Evolutionary conservation across 2,888 invertebrate species (phyloP).

Genomic region (Microplitis deprimator): DNA sequence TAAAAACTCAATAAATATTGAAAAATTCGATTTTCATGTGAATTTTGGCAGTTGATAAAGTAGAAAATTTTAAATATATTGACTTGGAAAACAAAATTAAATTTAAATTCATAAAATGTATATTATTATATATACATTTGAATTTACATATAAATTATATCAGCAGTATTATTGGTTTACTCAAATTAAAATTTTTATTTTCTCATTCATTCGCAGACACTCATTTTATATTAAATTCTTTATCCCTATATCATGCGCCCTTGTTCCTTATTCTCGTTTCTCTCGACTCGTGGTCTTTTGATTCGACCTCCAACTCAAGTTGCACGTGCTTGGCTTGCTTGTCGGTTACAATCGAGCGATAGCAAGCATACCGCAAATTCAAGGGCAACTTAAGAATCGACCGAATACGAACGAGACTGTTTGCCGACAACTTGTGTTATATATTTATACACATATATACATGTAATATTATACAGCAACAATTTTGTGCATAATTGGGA

Average conservation of each 20-base stretch:
- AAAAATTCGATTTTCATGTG: too few species aligned
- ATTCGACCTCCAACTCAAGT: slow-evolving; percentile 14
- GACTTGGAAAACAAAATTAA: too few species aligned
- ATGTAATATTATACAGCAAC: neutral
- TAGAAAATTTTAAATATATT: too few species aligned
- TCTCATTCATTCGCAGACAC: neutral
- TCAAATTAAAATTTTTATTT: neutral
- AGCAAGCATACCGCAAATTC: slow-evolving; percentile 21
- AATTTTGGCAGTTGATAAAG: too few species aligned
- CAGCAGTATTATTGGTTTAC: neutral
- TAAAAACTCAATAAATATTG: too few species aligned
- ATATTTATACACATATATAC: slow-evolving; percentile 11
- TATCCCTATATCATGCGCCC: slow-evolving; percentile 1
- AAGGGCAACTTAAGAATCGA: slow-evolving; percentile 33
- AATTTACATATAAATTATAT: too few species aligned
- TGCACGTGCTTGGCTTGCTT: slow-evolving; percentile 8
- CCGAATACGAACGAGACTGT: slow-evolving; percentile 26
- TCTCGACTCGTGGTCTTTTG: neutral
- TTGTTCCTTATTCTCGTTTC: neutral
- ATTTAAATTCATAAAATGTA: too few species aligned
- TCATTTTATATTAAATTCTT: neutral
- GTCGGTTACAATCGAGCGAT: slow-evolving; percentile 26
- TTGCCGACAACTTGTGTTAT: slow-evolving; percentile 23
- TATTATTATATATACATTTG: too few species aligned
- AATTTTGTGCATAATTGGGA: neutral